Percentiles rank a stretch among this genome's conserved stretches.
These are phyloP conservation scores for Amniataba percoides DNA, from an alignment of 2,797 vertebrate species.

Conservation along the genomic window DNA sequence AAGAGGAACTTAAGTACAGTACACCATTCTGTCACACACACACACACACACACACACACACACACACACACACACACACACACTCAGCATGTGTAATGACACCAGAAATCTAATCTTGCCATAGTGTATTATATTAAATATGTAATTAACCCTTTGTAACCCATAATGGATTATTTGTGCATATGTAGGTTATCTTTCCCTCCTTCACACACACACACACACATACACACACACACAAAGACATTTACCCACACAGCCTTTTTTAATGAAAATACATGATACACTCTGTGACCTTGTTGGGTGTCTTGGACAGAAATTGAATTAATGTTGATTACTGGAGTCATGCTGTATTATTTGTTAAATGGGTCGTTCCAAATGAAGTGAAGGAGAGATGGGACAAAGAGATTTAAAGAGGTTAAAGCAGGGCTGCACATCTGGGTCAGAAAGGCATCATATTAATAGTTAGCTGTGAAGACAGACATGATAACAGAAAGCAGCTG, in stretches of 20 bases:
- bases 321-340: conserved; percentile 50
- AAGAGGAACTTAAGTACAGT: conserved; percentile 14
- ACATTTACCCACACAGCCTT: background rate
- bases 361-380: conserved; percentile 40
- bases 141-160: conserved; percentile 64
- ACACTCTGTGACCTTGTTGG: conserved; percentile 34
- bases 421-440: conserved; percentile 19
- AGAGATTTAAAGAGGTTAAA: conserved; percentile 22
- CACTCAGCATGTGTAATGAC: conserved; percentile 17
- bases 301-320: conserved; percentile 48
- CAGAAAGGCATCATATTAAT: background rate
- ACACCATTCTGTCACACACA: background rate
- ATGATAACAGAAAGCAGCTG: too few species aligned
- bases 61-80: conserved; percentile 1
- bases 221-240: background rate
- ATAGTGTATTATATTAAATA: conserved; percentile 52
- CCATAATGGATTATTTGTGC: conserved; percentile 37
- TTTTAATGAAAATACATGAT: conserved; percentile 28
- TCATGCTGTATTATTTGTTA: conserved; percentile 34
- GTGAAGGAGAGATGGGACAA: conserved; percentile 1
- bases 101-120: conserved; percentile 37
- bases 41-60: conserved; percentile 4
- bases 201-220: background rate
- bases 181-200: conserved; percentile 25
- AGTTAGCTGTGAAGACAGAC: too few species aligned